phyloP scores from a whole-genome alignment of 2,113 vertebrate species.

The Symphodus melops region DNA sequence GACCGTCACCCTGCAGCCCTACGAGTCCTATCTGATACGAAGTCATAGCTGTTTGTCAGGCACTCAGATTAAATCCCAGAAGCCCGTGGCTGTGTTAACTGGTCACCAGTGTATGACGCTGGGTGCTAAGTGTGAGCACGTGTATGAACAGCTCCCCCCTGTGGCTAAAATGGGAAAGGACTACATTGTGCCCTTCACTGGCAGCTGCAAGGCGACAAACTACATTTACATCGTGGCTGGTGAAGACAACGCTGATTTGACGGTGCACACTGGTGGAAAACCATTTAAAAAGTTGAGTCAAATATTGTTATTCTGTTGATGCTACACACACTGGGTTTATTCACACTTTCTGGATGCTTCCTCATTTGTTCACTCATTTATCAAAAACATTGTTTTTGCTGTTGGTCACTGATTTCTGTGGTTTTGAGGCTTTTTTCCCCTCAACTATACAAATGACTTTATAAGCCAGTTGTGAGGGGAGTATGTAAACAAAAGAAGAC shows the following conservation, averaged over 20 bases:
- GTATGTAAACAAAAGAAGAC: too few species aligned
- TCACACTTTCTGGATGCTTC: too few species aligned
- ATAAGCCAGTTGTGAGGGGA: too few species aligned
- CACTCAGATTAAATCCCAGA: constrained; percentile 5
- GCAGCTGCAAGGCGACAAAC: fast-evolving
- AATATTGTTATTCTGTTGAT: not conserved
- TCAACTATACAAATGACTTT: too few species aligned
- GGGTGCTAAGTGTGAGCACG: not conserved
- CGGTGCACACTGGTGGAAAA: not conserved
- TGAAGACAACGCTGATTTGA: constrained; percentile 40
- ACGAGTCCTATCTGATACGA: constrained; percentile 17
- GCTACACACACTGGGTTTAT: too few species aligned
- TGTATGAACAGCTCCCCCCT: constrained; percentile 46
- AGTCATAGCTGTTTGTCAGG: not conserved
- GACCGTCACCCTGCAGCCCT: constrained; percentile 14
- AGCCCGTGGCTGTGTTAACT: constrained; percentile 29
- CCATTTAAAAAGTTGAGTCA: constrained; percentile 15
- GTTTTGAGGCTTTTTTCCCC: too few species aligned
- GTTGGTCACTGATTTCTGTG: too few species aligned
- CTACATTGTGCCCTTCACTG: constrained; percentile 19
- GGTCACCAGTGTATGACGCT: constrained; percentile 30
- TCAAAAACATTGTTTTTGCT: too few species aligned
- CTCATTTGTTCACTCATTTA: too few species aligned
- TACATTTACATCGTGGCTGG: not conserved
- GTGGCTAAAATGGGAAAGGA: constrained; percentile 29